Evolutionary conservation across 2,888 invertebrate genomes (phyloP).

Genomic region (Pollenia labialis): DNA sequence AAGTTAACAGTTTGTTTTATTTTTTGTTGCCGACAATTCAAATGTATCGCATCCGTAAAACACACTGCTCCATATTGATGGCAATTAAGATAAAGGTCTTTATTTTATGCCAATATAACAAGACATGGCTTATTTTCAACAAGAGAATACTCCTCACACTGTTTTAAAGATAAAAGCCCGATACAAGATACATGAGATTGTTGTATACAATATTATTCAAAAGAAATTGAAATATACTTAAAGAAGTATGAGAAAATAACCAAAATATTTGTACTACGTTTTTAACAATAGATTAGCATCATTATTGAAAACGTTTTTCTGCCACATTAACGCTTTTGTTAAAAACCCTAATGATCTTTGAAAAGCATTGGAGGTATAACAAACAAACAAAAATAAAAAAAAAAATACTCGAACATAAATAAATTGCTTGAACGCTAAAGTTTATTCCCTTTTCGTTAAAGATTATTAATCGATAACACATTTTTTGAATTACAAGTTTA

Average conservation of each 20-base stretch:
- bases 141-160: not conserved
- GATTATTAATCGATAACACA: conserved; percentile 28
- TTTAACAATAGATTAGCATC: conserved; percentile 67
- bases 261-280: conserved; percentile 42
- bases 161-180: conserved; percentile 19
- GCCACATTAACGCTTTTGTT: conserved; percentile 71
- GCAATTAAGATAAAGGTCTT: conserved; percentile 65
- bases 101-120: conserved; percentile 46
- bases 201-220: conserved; percentile 5
- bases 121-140: conserved; percentile 35
- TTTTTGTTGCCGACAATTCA: not conserved
- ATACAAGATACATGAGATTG: conserved; percentile 28
- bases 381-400: not conserved
- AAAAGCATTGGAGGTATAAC: not conserved
- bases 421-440: conserved; percentile 25
- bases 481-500: conserved; percentile 29
- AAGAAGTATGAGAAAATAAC: conserved; percentile 14
- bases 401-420: conserved; percentile 10
- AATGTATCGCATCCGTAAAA: conserved; percentile 8
- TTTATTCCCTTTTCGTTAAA: conserved; percentile 12
- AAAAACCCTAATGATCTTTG: conserved; percentile 45
- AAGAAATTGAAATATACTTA: not conserved
- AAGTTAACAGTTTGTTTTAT: conserved; percentile 12
- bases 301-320: conserved; percentile 71
- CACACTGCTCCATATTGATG: conserved; percentile 56